Conservation (phyloP, 2,797 vertebrate genomes). For the Avahi laniger region DNA sequence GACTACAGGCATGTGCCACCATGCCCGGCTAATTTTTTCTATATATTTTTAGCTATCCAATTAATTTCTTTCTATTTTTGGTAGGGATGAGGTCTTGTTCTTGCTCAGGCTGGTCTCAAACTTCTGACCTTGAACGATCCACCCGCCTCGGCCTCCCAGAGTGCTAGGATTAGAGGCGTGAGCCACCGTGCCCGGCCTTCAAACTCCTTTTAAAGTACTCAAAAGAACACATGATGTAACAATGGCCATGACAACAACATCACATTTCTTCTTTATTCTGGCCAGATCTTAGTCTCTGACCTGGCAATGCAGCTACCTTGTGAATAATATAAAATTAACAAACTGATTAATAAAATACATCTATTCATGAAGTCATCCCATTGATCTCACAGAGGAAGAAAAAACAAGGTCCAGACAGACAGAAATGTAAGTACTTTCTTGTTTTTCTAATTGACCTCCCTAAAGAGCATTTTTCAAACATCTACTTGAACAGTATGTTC, state of each 20-base stretch:
- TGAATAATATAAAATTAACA: constrained; percentile 56
- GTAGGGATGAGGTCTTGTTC: too few species aligned
- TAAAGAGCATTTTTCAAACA: constrained; percentile 3
- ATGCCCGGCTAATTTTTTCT: too few species aligned
- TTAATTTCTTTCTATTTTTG: too few species aligned
- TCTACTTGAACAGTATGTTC: not conserved
- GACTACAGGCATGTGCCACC: too few species aligned
- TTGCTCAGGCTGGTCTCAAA: too few species aligned
- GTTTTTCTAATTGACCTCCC: not conserved
- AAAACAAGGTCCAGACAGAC: constrained; percentile 20
- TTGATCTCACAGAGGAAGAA: constrained; percentile 11
- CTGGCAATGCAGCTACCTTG: not conserved
- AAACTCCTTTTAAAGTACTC: not conserved
- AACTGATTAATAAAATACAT: constrained; percentile 1
- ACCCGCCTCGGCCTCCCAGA: too few species aligned
- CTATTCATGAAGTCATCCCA: constrained; percentile 47
- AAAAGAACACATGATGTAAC: not conserved
- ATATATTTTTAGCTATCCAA: too few species aligned
- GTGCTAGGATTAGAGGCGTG: too few species aligned
- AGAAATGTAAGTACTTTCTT: not conserved
- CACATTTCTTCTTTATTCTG: not conserved
- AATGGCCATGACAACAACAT: not conserved
- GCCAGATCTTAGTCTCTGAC: not conserved
- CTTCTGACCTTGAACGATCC: too few species aligned
- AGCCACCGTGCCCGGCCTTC: too few species aligned